A percentile compares a stretch with the other conserved stretches of the same genome.
Conservation (phyloP, 2,797 vertebrate genomes). For the Lagorchestes hirsutus region DNA sequence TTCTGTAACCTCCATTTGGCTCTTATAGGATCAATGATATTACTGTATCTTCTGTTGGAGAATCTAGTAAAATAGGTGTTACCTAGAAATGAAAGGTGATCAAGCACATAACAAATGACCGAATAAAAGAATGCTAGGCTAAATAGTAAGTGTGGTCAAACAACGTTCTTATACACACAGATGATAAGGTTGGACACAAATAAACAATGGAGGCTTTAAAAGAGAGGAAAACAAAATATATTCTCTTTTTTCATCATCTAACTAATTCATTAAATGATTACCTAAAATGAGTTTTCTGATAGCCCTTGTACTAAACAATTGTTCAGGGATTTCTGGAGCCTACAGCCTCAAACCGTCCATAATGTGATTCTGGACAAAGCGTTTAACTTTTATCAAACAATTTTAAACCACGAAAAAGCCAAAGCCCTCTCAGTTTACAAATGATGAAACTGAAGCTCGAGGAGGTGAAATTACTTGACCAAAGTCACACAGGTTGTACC, state of each 20-base stretch:
- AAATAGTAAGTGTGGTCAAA: not conserved
- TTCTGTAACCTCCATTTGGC: not conserved
- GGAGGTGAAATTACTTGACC: not conserved
- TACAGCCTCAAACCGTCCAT: not conserved
- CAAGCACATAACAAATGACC: not conserved
- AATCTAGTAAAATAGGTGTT: not conserved
- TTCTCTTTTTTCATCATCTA: not conserved
- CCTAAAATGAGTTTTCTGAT: not conserved
- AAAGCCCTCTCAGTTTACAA: no score
- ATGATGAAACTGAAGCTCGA: not conserved
- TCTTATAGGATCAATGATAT: not conserved
- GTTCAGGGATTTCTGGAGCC: not conserved
- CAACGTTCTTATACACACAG: not conserved
- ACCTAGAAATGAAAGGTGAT: not conserved
- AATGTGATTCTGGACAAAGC: not conserved
- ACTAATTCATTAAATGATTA: not conserved
- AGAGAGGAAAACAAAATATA: not conserved
- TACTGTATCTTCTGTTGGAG: not conserved
- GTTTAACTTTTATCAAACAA: not conserved
- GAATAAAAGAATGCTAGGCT: not conserved
- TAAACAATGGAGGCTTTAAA: fast-evolving
- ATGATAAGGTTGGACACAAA: not conserved
- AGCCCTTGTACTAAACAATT: not conserved
- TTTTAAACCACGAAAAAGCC: not conserved
- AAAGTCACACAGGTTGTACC: not conserved